Base-by-base conservation (phyloP, 2,797 vertebrate genomes). In the Etheostoma perlongum region DNA sequence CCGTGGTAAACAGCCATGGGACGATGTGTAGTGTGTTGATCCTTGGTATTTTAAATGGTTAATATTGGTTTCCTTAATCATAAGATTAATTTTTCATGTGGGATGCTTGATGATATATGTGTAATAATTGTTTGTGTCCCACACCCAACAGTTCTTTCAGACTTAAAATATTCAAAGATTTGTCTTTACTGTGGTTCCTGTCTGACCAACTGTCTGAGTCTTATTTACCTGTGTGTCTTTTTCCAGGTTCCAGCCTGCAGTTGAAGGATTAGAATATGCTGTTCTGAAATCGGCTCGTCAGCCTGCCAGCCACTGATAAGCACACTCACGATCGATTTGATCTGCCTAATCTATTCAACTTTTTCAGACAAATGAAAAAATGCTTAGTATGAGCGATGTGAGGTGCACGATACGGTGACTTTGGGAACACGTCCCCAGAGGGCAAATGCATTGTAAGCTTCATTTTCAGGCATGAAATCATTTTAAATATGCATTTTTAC, bases 261-360 rank as follows among this genome's bases (percentile, higher is more conserved):
- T 78, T 87, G 84, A 90, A 82, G 85, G 86, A 87, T 90, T 89
- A 86, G 74, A 84, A 83, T 61, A 23, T 62, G 78, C 71, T 54
- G 44, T 53, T 88, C 83, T 87, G 84, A 71, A 82, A 91, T 90
- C 76, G 55, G 72, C 88, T 90, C 49, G 75, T 92, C 83, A 79
- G 91, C 88, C 91, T 91, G 91, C 84, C 88, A 85, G 85, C 78
- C 75, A 10, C 88, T 87, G 88, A 93, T 92, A 91, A 93, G 90
- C 78, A 53, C 78, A 66, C 76, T 76, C 74, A 21, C 67, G 79
- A 90, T 93, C 76, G 88, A 93, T 93, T 91, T 86, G 86, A 92
- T 92, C 88, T 88, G 81, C 85, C 88, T 90, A 92, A 92, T 92
- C 88, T 90, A 91, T 91, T 90, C 88, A 91, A 89, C 88, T 86